Conservation (phyloP, 37 sponge, comb jelly and placozoan species). For the Tethya wilhelma region DNA sequence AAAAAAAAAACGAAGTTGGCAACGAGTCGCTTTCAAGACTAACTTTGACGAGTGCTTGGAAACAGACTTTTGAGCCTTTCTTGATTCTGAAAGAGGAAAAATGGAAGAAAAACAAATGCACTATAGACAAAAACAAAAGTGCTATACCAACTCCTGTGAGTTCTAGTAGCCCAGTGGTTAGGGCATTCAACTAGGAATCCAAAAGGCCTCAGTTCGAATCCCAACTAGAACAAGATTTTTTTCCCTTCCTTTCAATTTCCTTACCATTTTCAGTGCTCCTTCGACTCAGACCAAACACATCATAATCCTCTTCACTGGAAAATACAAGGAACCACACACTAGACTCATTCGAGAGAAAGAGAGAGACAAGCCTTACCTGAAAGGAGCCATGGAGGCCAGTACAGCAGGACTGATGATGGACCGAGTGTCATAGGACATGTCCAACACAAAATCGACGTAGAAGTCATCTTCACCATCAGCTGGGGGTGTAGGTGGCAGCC, state of each 20-base stretch:
- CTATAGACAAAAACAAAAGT: too few relatives aligned
- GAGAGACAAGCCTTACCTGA: slow-evolving; percentile 24
- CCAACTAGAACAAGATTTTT: background rate
- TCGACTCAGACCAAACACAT: slow-evolving; percentile 73
- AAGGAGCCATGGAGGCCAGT: slow-evolving; percentile 57
- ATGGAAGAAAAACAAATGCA: too few relatives aligned
- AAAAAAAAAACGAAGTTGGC: too few relatives aligned
- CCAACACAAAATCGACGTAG: slow-evolving; percentile 59
- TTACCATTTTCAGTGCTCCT: slow-evolving; percentile 16
- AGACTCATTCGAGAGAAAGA: too few relatives aligned
- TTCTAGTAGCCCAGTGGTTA: too few relatives aligned
- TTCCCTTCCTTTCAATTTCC: background rate
- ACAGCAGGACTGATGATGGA: slow-evolving; percentile 27
- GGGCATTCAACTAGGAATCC: too few relatives aligned
- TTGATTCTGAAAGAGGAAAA: slow-evolving; percentile 7
- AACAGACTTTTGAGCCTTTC: slow-evolving; percentile 35
- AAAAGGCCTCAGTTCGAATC: too few relatives aligned
- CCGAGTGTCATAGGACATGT: slow-evolving; percentile 66
- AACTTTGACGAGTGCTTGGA: slow-evolving; percentile 36
- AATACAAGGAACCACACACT: too few relatives aligned
- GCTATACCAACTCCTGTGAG: too few relatives aligned
- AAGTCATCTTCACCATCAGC: slow-evolving; percentile 60
- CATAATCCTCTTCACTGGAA: slow-evolving; percentile 68
- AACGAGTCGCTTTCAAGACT: too few relatives aligned
- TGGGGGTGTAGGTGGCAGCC: slow-evolving; percentile 94